Percentiles rank a stretch among this genome's conserved stretches.
Evolutionary conservation across 2,888 invertebrate genomes (phyloP).

Genomic region (Drosophila ustulata): DNA sequence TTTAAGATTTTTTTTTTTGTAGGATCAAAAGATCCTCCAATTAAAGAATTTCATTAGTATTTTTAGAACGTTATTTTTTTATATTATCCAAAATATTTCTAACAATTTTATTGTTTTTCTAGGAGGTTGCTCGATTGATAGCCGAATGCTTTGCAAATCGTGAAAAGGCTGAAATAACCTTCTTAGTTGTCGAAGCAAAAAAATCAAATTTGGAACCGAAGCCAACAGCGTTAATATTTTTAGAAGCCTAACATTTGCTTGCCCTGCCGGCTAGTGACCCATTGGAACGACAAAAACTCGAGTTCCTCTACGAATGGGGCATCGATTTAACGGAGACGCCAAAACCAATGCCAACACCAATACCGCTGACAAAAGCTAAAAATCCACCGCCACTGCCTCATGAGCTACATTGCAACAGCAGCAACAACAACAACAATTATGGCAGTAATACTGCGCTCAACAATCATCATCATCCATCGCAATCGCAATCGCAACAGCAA

Average conservation of each 20-base stretch:
- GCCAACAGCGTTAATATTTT: constrained; percentile 95
- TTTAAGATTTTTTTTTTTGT: too few species aligned
- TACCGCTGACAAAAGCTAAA: constrained; percentile 83
- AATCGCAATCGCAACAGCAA: constrained; percentile 23
- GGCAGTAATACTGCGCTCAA: constrained; percentile 58
- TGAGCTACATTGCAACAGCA: constrained; percentile 59
- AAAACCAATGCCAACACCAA: constrained; percentile 84
- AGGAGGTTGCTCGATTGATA: constrained; percentile 95
- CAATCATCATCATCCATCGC: constrained; percentile 47
- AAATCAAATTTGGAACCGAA: constrained; percentile 96
- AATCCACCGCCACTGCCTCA: constrained; percentile 85
- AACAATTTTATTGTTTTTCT: constrained; percentile 13
- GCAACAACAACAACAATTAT: constrained; percentile 48
- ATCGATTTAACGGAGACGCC: constrained; percentile 84
- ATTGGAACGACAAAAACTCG: constrained; percentile 83
- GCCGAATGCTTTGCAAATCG: constrained; percentile 97
- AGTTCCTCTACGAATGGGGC: constrained; percentile 84
- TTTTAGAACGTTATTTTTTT: too few species aligned
- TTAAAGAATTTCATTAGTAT: too few species aligned
- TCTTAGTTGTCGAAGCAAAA: constrained; percentile 96
- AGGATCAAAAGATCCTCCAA: too few species aligned
- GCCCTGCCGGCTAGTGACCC: constrained; percentile 92
- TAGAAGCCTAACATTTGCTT: constrained; percentile 96
- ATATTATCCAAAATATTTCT: background rate
- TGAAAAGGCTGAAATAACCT: constrained; percentile 94